Percentiles rank a stretch among this genome's conserved stretches.
Evolutionary conservation across 2,797 vertebrate genomes (phyloP).

Genomic region (Onychomys arenicola): DNA sequence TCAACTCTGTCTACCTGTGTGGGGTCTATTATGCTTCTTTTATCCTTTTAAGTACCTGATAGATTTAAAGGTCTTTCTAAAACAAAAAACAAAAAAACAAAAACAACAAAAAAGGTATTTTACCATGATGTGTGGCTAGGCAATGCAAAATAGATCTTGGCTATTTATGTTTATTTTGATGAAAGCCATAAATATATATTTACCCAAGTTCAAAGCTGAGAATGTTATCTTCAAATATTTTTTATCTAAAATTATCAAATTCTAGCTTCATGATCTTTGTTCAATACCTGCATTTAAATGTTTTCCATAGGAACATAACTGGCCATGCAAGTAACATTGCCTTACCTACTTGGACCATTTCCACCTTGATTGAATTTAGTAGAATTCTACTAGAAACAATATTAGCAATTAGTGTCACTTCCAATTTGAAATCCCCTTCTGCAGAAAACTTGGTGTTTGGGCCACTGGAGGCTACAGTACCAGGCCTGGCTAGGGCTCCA

Average conservation of each 20-base stretch:
- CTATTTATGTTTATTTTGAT: not conserved
- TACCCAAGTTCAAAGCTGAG: not conserved
- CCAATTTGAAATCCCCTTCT: not conserved
- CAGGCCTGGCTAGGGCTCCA: not conserved
- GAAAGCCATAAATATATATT: not conserved
- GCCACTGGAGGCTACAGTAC: not conserved
- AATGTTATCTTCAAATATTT: not conserved
- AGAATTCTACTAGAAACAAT: not conserved
- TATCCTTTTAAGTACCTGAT: not conserved
- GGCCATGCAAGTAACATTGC: not conserved
- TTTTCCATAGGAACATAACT: constrained; percentile 23
- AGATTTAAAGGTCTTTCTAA: not conserved
- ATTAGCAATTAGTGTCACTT: constrained; percentile 12
- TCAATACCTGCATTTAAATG: not conserved
- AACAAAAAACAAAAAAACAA: not conserved
- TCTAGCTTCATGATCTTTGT: not conserved
- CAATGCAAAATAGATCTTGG: not conserved
- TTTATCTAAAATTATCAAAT: not conserved
- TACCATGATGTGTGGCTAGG: not conserved
- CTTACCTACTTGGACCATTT: not conserved
- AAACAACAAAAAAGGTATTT: not conserved
- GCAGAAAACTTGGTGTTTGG: not conserved
- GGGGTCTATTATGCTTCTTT: not conserved
- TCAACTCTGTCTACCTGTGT: not conserved
- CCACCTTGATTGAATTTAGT: constrained; percentile 4